Evolutionary conservation across 2,113 vertebrate genomes (phyloP), one percentile per base, ranked within the genome.

Genomic region (Aramus guarauna): DNA sequence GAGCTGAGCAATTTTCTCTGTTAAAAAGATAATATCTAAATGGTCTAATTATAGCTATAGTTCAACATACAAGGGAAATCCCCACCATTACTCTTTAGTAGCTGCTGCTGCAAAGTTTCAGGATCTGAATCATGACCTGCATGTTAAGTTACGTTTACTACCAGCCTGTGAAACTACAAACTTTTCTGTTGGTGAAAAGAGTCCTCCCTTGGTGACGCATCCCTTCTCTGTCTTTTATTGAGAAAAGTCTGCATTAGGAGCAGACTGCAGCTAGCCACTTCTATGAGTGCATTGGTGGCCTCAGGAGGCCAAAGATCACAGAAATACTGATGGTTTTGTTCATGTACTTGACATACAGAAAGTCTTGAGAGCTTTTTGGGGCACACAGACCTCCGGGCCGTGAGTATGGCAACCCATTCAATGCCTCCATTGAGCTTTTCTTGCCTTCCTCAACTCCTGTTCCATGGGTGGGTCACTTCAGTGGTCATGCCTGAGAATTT

Each of bases 1-100:
- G 53, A 94, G 64, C 56, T 81, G 34, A 92, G 76, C 24, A 78
- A 64, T 94, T 96, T 94, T 89, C n/a, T 77, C 72, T 89, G 55
- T 91, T 84, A 78, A 76, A 48, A 81, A 95, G 95, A 97, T 92
- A 96, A 52, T 81, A 97, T 94, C 96, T 95, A 79, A 91, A 72
- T 73, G 50, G 17, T 91, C 79, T 97, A 97, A 97, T 94, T 97
- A 97, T 91, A 96, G 85, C 55, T 80, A 36, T 55, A 74, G 68
- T 48, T 90, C 67, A 64, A 60, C 56, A 34, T 7, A 26, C 19
- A 23, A 20, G 91, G 97, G 95, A 92, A 97, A 95, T 95, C 95
- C 94, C 95, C 94, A 90, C 32, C 50, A 66, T 93, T 85, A 92
- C 36, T 91, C 60, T 84, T 79, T 30, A 74, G 52, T 80, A 83